Conservation (phyloP, 2,797 vertebrate genomes). For the Eulemur albifrons region DNA sequence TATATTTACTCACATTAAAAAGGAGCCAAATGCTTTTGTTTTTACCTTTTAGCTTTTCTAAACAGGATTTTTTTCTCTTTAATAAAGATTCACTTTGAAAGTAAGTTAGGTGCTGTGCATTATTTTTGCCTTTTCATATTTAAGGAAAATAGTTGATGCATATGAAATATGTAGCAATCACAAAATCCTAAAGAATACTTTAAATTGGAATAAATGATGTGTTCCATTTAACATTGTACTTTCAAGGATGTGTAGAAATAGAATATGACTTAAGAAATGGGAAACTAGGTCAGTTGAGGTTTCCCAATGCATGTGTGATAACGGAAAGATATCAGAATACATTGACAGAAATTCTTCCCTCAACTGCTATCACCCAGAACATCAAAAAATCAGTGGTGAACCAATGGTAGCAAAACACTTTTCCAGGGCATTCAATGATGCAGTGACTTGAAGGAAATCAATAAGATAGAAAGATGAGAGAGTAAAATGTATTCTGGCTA, state of each 20-base stretch:
- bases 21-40: background rate
- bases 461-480: constrained; percentile 40
- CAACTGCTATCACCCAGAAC: background rate
- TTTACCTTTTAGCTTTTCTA: constrained; percentile 34
- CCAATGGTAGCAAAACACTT: background rate
- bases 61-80: background rate
- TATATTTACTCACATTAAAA: constrained; percentile 43
- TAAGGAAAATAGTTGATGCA: constrained; percentile 32
- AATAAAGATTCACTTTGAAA: constrained; percentile 29
- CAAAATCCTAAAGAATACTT: constrained; percentile 58
- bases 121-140: background rate
- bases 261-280: constrained; percentile 39
- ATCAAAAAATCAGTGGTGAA: constrained; percentile 31
- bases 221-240: constrained; percentile 64
- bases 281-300: constrained; percentile 64
- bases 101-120: background rate
- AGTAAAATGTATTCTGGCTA: background rate
- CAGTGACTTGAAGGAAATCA: constrained; percentile 20
- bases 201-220: constrained; percentile 61
- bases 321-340: constrained; percentile 54
- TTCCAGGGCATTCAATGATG: background rate
- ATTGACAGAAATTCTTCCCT: constrained; percentile 36
- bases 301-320: background rate
- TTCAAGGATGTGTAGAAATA: constrained; percentile 65
- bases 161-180: background rate